phyloP scores from a whole-genome alignment of 2,888 invertebrate species.

The Drosophila borealis region DNA sequence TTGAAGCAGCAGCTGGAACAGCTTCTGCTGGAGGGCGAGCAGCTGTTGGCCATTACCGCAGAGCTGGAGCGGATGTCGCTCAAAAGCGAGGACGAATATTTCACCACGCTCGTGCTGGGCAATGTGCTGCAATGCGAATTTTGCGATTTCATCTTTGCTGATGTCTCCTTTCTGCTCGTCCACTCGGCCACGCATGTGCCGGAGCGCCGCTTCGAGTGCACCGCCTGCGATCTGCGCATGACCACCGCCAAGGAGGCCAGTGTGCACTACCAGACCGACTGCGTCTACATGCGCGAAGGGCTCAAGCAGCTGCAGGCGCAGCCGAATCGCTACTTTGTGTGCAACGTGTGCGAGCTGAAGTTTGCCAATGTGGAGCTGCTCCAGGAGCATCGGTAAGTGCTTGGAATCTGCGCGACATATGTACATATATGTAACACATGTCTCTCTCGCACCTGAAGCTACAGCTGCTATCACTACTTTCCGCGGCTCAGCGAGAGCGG shows the following conservation, averaged over 20 bases:
- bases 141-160: slow-evolving; percentile 87
- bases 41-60: background rate
- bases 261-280: slow-evolving; percentile 86
- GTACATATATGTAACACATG: background rate
- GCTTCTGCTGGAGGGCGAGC: slow-evolving; percentile 26
- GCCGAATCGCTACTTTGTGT: slow-evolving; percentile 80
- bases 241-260: slow-evolving; percentile 86
- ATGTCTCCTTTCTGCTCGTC: slow-evolving; percentile 85
- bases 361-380: slow-evolving; percentile 81
- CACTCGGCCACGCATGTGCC: slow-evolving; percentile 82
- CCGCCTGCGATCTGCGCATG: slow-evolving; percentile 84
- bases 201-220: slow-evolving; percentile 81
- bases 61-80: slow-evolving; percentile 49
- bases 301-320: slow-evolving; percentile 69
- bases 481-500: slow-evolving; percentile 76
- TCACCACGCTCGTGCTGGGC: slow-evolving; percentile 71
- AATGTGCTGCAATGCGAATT: slow-evolving; percentile 87
- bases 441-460: slow-evolving; percentile 58
- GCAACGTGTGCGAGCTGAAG: slow-evolving; percentile 84
- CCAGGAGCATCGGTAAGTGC: slow-evolving; percentile 83
- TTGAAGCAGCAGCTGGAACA: slow-evolving; percentile 25
- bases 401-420: rapidly evolving
- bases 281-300: slow-evolving; percentile 81
- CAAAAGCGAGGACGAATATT: slow-evolving; percentile 19
- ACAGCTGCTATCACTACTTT: slow-evolving; percentile 82